Base-by-base conservation (phyloP, 2,888 invertebrate species). In the Drosophila eohydei region DNA sequence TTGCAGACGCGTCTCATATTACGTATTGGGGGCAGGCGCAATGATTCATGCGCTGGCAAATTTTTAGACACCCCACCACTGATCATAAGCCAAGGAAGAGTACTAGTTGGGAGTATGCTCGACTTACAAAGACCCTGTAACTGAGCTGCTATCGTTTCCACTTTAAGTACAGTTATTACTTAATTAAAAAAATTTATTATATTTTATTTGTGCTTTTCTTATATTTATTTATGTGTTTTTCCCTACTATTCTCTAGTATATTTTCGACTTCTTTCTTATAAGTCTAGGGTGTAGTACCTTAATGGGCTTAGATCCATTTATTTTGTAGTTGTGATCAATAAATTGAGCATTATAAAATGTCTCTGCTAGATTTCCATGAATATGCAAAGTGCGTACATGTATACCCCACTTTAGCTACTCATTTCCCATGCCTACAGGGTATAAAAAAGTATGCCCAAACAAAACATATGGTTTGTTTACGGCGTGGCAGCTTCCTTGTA, bases 41-140 rank as follows among this genome's bases (percentile, higher is more conserved):
- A 86, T 90, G 90, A 90, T 88, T 90, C 90, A 90, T 83, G 78
- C 74, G 76, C 50, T 82, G 74, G 79, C 74, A 88, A 83, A 85
- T 80, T 87, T 86, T 84, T 75, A 75, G 88, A 88, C 77, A 69
- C 78, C 66, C 43, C 64, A 74, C 67, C 65, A 50, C 67, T 43
- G 48, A 30, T 26, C 74, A 74, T 80, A 81, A 83, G 70, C 81
- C 88, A 81, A 28, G 26, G 26, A 7, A 28, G 12, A 7, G n/a
- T 36, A 5, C 12, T n/a, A 4, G 11, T 16, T 11, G 70, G 71
- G 63, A 73, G 73, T 5, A 14, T 58, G 71, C 41, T 59, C 72
- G 3, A 30, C 48, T 5, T 30, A 9, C 30, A 48, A 26, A 46
- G 28, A 2, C 30, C 28, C 26, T 28, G 44, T 28, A 46, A 1